Conservation (phyloP, 2,797 vertebrate species). For the Echiichthys vipera region DNA sequence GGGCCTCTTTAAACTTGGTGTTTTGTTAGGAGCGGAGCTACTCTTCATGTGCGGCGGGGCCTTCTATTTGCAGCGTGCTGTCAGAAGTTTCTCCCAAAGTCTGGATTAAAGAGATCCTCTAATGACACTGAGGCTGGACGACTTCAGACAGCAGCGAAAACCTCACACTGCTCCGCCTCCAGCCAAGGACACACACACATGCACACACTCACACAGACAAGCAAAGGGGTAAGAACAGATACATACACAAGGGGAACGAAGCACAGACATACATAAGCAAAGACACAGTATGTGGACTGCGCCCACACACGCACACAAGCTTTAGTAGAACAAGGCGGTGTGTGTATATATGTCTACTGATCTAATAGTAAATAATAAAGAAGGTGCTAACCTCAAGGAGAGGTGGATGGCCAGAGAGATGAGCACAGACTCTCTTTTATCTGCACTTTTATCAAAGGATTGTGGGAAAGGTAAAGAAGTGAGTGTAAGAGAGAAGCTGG, state of each 20-base stretch:
- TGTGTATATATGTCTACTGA: slow-evolving; percentile 67
- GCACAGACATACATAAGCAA: slow-evolving; percentile 61
- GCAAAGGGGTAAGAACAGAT: slow-evolving; percentile 63
- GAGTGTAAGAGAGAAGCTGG: slow-evolving; percentile 64
- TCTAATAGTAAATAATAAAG: slow-evolving; percentile 83
- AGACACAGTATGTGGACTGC: slow-evolving; percentile 53
- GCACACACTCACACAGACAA: slow-evolving; percentile 32
- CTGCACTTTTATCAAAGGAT: slow-evolving; percentile 75
- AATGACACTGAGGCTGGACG: slow-evolving; percentile 84
- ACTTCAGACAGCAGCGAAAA: slow-evolving; percentile 79
- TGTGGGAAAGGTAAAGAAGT: slow-evolving; percentile 77
- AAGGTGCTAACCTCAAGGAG: slow-evolving; percentile 80
- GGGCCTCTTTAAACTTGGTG: slow-evolving; percentile 82
- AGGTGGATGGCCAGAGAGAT: slow-evolving; percentile 78
- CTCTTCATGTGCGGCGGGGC: slow-evolving; percentile 80
- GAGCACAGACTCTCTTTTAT: slow-evolving; percentile 73
- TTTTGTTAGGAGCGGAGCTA: slow-evolving; percentile 82
- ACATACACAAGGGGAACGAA: slow-evolving; percentile 60
- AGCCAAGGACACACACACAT: slow-evolving; percentile 70
- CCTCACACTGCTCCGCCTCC: slow-evolving; percentile 75
- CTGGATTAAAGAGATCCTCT: slow-evolving; percentile 87
- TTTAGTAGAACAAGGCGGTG: slow-evolving; percentile 67
- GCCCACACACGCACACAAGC: slow-evolving; percentile 46
- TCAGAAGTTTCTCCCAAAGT: slow-evolving; percentile 83
- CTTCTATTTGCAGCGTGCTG: slow-evolving; percentile 82